phyloP scores from a whole-genome alignment of 2,797 vertebrate species.

The Cyprinella venusta region DNA sequence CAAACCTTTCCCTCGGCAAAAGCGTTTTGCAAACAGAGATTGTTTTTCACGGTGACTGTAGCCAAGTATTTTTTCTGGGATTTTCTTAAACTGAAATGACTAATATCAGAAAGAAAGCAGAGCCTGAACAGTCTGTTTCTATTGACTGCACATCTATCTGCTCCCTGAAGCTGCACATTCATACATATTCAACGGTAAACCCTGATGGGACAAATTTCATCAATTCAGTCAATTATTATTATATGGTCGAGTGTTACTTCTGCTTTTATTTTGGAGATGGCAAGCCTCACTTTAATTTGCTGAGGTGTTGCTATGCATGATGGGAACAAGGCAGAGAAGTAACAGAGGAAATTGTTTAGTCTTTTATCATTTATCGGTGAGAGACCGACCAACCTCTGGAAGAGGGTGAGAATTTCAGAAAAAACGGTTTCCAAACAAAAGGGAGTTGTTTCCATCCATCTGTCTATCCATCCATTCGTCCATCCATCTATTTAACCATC shows the following conservation, averaged over 20 bases:
- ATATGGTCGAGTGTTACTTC: background rate
- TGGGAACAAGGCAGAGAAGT: background rate
- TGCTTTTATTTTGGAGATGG: background rate
- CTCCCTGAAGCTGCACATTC: background rate
- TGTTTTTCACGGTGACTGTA: constrained; percentile 7
- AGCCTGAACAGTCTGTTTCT: background rate
- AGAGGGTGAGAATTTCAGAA: background rate
- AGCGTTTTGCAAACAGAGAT: background rate
- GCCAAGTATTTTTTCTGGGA: background rate
- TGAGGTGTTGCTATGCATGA: constrained; percentile 22
- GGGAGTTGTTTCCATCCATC: background rate
- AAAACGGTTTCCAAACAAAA: background rate
- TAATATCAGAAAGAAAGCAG: constrained; percentile 8
- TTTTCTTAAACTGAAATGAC: background rate
- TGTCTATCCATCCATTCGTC: background rate
- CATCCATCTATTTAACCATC: background rate
- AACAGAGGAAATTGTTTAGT: background rate
- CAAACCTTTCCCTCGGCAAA: constrained; percentile 9
- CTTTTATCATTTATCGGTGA: background rate
- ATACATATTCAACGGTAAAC: background rate
- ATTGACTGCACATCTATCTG: background rate
- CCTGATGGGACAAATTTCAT: background rate
- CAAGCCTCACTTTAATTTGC: constrained; percentile 6
- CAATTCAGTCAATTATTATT: constrained; percentile 21
- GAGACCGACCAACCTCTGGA: background rate